Conservation (phyloP, 2,113 vertebrate species). For the Amphilophus citrinellus region DNA sequence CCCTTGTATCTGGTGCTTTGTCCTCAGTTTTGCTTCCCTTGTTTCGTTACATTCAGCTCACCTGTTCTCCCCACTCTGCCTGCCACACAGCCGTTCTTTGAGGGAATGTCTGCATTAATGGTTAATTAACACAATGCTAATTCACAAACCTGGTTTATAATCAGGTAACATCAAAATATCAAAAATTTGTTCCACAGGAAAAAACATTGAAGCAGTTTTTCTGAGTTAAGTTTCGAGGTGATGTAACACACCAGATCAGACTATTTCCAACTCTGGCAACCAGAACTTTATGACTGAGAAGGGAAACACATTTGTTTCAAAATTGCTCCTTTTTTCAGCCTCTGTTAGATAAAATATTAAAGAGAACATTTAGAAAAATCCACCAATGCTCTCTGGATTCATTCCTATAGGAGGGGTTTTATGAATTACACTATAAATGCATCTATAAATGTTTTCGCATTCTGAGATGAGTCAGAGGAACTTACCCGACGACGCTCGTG, state of each 20-base stretch:
- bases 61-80: too few species aligned
- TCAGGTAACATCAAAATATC: background rate
- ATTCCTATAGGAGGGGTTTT: background rate
- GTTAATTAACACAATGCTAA: too few species aligned
- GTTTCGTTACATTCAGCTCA: too few species aligned
- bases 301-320: background rate
- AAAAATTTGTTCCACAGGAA: background rate
- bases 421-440: background rate
- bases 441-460: background rate
- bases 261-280: background rate
- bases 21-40: too few species aligned
- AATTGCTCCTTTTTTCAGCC: background rate
- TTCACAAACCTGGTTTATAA: background rate
- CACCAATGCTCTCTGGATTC: background rate
- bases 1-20: too few species aligned
- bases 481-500: slow-evolving; percentile 33
- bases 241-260: background rate
- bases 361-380: background rate
- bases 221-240: background rate
- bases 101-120: too few species aligned
- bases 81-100: too few species aligned
- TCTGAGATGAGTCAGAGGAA: background rate
- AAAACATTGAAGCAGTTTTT: background rate
- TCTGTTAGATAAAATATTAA: background rate
- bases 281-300: background rate